phyloP scores from a whole-genome alignment of 1,140 invertebrate species.

The Potamilus streckersoni region DNA sequence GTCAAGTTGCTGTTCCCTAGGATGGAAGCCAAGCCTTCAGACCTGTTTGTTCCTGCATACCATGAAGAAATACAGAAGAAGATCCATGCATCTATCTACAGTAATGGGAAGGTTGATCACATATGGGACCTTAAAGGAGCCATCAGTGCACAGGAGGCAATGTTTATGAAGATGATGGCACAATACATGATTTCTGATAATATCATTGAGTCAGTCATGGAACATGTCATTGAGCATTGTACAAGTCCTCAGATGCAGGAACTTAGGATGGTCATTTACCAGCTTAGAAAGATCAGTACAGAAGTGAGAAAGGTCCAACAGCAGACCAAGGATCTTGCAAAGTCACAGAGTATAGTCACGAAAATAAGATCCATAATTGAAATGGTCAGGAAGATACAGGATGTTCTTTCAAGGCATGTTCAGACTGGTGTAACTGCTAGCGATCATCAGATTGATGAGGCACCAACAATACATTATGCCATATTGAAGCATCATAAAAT shows the following conservation, averaged over 20 bases:
- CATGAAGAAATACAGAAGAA: conserved; percentile 10
- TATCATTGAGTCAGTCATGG: conserved; percentile 10
- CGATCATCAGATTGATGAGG: too few species aligned
- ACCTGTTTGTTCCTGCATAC: conserved; percentile 13
- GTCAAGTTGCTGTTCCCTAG: conserved; percentile 8
- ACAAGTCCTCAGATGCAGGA: neutral
- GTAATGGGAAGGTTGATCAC: conserved; percentile 15
- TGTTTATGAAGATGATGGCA: neutral
- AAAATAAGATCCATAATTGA: too few species aligned
- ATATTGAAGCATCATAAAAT: too few species aligned
- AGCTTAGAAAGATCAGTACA: conserved; percentile 1
- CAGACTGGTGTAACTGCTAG: too few species aligned
- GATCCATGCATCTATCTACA: conserved; percentile 3
- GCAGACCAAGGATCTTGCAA: too few species aligned
- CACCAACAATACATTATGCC: too few species aligned
- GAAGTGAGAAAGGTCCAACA: too few species aligned
- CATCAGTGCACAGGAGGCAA: neutral
- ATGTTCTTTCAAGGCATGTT: too few species aligned
- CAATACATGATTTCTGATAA: neutral
- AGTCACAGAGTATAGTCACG: too few species aligned
- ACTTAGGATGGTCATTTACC: conserved; percentile 4
- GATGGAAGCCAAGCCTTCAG: conserved; percentile 10
- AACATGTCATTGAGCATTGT: conserved; percentile 6
- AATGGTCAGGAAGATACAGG: too few species aligned
- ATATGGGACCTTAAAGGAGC: conserved; percentile 5